Conservation (phyloP, 2,113 vertebrate genomes). For the pig (Sus scrofa) region T2T-Sscrofa CM000826.6:99411501-99412000, state of each 20-base stretch:
- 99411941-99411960: conserved; percentile 36
- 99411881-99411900: conserved; percentile 43
- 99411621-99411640: not conserved
- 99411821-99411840: conserved; percentile 21
- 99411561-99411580: not conserved
- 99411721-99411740: not conserved
- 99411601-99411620: not conserved
- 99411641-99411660: not conserved
- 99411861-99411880: conserved; percentile 48
- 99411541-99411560: not conserved
- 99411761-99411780: not conserved
- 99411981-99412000: not conserved
- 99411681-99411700: conserved; percentile 14
- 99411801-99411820: conserved; percentile 51
- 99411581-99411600: not conserved
- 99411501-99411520: conserved; percentile 13
- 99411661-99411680: not conserved
- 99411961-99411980: conserved; percentile 18
- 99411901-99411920: not conserved
- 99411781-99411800: not conserved
- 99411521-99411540: conserved; percentile 41
- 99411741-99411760: conserved; percentile 16
- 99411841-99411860: not conserved
- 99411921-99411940: not conserved
- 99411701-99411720: not conserved